phyloP scores from a whole-genome alignment of 2,113 vertebrate species.

The Platysteira castanea region DNA sequence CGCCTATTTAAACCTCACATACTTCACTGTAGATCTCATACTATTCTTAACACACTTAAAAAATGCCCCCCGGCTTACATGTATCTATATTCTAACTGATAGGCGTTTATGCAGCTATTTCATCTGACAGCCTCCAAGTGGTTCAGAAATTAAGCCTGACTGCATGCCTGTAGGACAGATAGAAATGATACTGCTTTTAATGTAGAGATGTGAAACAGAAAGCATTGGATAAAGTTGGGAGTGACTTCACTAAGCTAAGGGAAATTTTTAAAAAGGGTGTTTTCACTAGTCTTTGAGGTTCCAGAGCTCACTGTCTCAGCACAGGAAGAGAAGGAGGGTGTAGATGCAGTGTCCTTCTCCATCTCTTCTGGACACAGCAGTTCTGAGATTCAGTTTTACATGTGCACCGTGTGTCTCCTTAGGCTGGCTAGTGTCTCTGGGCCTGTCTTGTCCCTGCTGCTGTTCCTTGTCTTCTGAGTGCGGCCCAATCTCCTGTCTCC shows the following conservation, averaged over 20 bases:
- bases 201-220: neutral
- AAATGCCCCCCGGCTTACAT: neutral
- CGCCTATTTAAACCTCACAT: neutral
- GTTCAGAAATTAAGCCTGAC: neutral
- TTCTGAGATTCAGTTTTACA: neutral
- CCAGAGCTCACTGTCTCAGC: neutral
- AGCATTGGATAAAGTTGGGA: neutral
- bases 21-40: neutral
- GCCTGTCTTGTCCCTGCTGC: neutral
- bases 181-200: neutral
- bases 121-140: neutral
- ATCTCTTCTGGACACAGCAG: neutral
- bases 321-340: neutral
- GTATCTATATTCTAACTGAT: neutral
- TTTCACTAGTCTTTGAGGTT: neutral
- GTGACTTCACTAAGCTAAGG: neutral
- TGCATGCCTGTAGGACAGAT: neutral
- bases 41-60: neutral
- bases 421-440: neutral
- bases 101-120: neutral
- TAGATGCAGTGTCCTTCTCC: neutral
- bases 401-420: too few species aligned
- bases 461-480: neutral
- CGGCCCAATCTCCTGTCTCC: neutral
- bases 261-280: neutral